These are phyloP conservation scores for Hyles euphorbiae DNA, from an alignment of 1,140 invertebrate species.

Conservation along the genomic window DNA sequence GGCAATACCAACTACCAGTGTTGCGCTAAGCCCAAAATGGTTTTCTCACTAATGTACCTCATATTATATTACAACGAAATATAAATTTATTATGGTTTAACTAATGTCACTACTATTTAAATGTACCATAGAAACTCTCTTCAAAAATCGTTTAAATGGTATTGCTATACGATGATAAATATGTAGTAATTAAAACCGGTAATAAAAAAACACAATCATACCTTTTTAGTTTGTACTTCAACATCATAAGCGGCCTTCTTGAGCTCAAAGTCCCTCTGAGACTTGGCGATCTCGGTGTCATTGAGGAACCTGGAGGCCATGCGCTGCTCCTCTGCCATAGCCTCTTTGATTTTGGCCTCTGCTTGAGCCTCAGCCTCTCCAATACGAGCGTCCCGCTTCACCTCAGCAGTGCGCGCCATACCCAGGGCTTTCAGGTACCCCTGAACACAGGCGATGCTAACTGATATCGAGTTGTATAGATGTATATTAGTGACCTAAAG, in stretches of 20 bases:
- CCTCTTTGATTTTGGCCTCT: conserved; percentile 93
- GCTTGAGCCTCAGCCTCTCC: conserved; percentile 95
- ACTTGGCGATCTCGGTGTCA: conserved; percentile 97
- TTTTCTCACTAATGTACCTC: too few species aligned
- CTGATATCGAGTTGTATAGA: too few species aligned
- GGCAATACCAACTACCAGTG: too few species aligned
- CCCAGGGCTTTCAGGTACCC: conserved; percentile 96
- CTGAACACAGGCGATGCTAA: conserved; percentile 66
- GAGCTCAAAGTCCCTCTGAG: conserved; percentile 96
- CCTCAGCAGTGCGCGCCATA: conserved; percentile 97
- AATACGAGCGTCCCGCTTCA: conserved; percentile 96
- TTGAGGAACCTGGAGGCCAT: conserved; percentile 94
- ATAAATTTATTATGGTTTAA: too few species aligned
- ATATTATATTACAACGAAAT: too few species aligned
- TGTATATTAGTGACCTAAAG: too few species aligned
- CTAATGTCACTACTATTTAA: too few species aligned
- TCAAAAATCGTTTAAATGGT: too few species aligned
- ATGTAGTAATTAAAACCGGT: too few species aligned
- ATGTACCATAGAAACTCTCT: too few species aligned
- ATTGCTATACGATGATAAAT: too few species aligned
- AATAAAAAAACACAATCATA: conserved; percentile 14
- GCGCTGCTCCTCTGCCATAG: conserved; percentile 95
- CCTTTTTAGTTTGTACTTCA: conserved; percentile 95
- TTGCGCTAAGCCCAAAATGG: too few species aligned
- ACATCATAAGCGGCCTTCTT: conserved; percentile 98